Percentiles rank a stretch among this genome's conserved stretches.
Evolutionary conservation across 2,797 vertebrate genomes (phyloP).

Genomic region (Heliangelus exortis): DNA sequence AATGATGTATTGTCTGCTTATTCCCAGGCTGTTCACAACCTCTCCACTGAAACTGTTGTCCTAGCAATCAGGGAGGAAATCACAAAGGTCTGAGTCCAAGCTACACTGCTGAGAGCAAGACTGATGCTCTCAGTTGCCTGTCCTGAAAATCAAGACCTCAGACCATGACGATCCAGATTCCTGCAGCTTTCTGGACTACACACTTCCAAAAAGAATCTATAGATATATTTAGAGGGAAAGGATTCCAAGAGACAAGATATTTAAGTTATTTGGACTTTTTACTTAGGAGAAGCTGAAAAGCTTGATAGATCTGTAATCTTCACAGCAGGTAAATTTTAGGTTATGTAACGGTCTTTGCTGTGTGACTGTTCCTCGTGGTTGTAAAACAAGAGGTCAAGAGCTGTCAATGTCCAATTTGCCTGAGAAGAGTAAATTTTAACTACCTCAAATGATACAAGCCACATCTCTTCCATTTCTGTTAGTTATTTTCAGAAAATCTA

Average conservation of each 20-base stretch:
- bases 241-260: background rate
- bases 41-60: background rate
- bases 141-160: background rate
- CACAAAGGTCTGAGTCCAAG: background rate
- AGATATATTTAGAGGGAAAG: background rate
- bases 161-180: background rate
- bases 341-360: background rate
- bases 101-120: background rate
- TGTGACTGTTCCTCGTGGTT: background rate
- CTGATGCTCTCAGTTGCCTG: background rate
- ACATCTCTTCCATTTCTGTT: background rate
- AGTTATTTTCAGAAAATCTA: background rate
- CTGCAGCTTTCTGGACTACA: background rate
- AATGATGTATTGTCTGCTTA: background rate
- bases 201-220: background rate
- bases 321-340: background rate
- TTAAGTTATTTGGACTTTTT: background rate
- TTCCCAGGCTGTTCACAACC: background rate
- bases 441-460: background rate
- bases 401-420: background rate
- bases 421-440: background rate
- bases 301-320: accelerated
- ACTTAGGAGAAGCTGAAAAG: background rate
- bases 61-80: background rate
- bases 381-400: background rate